Conservation (phyloP, 1,140 invertebrate genomes). For the Daktulosphaira vitifoliae region DNA sequence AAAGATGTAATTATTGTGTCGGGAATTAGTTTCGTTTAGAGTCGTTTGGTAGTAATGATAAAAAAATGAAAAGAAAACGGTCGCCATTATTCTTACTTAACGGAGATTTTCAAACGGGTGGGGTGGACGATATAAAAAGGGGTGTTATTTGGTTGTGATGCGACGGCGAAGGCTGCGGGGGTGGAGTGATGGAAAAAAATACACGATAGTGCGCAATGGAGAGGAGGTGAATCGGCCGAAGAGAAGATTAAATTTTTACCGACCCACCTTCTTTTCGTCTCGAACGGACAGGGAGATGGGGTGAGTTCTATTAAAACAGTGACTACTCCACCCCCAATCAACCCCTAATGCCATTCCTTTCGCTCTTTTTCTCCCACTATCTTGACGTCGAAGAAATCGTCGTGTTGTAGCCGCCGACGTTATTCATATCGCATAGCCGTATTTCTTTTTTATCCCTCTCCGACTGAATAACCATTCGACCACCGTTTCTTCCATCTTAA, state of each 20-base stretch:
- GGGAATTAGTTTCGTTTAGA: constrained; percentile 28
- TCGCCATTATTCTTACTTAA: constrained; percentile 33
- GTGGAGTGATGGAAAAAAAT: background rate
- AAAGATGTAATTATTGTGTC: constrained; percentile 30
- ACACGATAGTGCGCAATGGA: background rate
- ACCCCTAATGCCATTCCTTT: background rate
- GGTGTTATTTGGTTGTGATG: background rate
- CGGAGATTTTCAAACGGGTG: constrained; percentile 25
- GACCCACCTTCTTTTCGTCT: constrained; percentile 25
- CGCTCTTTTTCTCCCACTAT: background rate
- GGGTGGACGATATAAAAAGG: constrained; percentile 11
- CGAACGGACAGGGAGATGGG: background rate
- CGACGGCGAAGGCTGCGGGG: background rate
- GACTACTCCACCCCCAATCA: constrained; percentile 10
- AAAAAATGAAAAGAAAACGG: constrained; percentile 21
- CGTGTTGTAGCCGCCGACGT: background rate
- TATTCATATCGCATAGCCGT: constrained; percentile 27
- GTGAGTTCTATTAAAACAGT: constrained; percentile 27
- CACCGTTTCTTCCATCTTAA: background rate
- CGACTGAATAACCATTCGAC: background rate
- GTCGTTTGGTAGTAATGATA: constrained; percentile 9
- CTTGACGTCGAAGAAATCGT: too few species aligned
- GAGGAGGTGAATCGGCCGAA: constrained; percentile 15
- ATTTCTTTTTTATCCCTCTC: constrained; percentile 19
- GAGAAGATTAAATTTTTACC: constrained; percentile 34